Evolutionary conservation across 1,140 invertebrate species (phyloP).

Genomic region (Conopomorpha cramerella): DNA sequence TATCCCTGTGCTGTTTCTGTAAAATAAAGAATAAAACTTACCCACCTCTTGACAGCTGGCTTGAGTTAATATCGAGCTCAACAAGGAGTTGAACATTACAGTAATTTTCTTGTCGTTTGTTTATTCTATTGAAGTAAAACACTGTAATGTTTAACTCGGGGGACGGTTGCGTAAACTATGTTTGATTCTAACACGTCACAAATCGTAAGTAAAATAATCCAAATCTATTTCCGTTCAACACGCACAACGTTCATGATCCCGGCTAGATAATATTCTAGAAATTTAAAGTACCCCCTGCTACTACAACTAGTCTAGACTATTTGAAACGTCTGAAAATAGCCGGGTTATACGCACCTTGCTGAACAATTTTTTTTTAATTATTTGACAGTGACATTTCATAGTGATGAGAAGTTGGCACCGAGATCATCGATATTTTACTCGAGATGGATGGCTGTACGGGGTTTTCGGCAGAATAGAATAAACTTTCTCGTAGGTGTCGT

Average conservation of each 20-base stretch:
- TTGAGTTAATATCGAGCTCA: slow-evolving; percentile 47
- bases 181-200: slow-evolving; percentile 46
- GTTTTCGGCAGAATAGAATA: too few species aligned
- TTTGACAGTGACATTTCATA: too few species aligned
- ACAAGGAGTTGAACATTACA: slow-evolving; percentile 59
- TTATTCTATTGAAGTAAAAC: slow-evolving; percentile 21
- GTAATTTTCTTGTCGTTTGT: slow-evolving; percentile 41
- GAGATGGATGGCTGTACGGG: too few species aligned
- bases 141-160: slow-evolving; percentile 27
- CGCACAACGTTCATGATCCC: slow-evolving; percentile 49
- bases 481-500: too few species aligned
- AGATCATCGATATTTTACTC: too few species aligned
- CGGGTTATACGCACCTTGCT: too few species aligned
- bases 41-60: slow-evolving; percentile 67
- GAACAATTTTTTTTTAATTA: too few species aligned
- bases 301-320: slow-evolving; percentile 6
- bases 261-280: too few species aligned
- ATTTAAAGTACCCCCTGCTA: too few species aligned
- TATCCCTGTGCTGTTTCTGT: too few species aligned
- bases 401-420: too few species aligned
- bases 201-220: slow-evolving; percentile 46
- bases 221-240: slow-evolving; percentile 54
- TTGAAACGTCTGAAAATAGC: too few species aligned
- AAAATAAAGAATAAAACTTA: slow-evolving; percentile 54
- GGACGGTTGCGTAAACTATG: slow-evolving; percentile 30